Base-by-base conservation (phyloP, 2,888 invertebrate genomes). In the Lochmaea crataegi region DNA sequence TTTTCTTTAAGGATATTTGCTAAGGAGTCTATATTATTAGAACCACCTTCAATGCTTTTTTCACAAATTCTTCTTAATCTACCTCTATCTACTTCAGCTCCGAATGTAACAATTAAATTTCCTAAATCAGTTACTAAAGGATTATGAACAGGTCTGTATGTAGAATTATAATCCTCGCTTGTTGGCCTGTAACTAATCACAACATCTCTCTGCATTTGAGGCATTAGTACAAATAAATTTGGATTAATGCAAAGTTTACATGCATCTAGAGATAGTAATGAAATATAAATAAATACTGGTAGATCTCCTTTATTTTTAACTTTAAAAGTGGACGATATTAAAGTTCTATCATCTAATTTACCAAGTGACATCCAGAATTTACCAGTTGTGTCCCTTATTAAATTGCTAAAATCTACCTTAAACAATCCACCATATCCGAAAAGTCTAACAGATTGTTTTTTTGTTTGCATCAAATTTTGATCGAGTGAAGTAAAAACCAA, bases 361-460 rank as follows among this genome's bases (percentile, higher is more conserved):
- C 92, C 91, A 57, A 92, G 84, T 1, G 90, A 89, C 1, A 91
- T 80, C 87, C 90, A 91, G 75, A 89, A 87, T 73, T 88, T 88
- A 4, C 90, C 90, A 1, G 88, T 87, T 0, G 89, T 89, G 65
- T 91, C 91, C 80, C 89, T 89, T 1, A 87, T 86, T 14, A 90
- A 84, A 73, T 79, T 79, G 18, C 69, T 65, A 63, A 79, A 78
- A 26, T 89, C 87, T 0, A 91, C 82, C 76, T 86, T 88, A 1
- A 88, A 87, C 77, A 87, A 87, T 0, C 92, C 92, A 2, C 92
- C 92, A 78, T 90, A 91, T 2, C 90, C 92, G 79, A 87, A 90
- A 9, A 92, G 83, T 81, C 86, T 83, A 80, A 89, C 85, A 82
- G 86, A 79, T 73, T 85, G 85, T 65, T 82, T 83, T 60, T 80